These are phyloP conservation scores for Mythimna pallens DNA, from an alignment of 2,888 invertebrate species.

Conservation along the genomic window DNA sequence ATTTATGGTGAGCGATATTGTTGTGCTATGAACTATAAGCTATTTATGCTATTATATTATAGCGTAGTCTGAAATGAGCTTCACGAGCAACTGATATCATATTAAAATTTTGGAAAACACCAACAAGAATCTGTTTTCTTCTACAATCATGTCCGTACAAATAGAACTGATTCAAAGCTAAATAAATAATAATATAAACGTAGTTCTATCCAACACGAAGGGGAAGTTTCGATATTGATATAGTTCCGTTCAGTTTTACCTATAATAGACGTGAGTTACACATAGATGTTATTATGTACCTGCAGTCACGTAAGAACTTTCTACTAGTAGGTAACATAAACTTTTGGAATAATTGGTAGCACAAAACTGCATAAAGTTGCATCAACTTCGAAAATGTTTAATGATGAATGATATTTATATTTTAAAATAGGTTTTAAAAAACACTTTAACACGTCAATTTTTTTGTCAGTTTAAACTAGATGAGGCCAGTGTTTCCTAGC, in stretches of 20 bases:
- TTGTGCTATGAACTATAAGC: too few species aligned
- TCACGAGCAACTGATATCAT: too few species aligned
- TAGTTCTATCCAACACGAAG: not conserved
- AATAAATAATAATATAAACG: not conserved
- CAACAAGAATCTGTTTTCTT: not conserved
- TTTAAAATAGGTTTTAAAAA: too few species aligned
- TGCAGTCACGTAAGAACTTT: not conserved
- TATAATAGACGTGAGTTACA: not conserved
- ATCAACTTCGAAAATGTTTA: too few species aligned
- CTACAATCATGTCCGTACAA: not conserved
- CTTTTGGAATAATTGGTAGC: not conserved
- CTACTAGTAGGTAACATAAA: not conserved
- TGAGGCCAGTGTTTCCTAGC: too few species aligned
- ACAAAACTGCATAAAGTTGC: too few species aligned
- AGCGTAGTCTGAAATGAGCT: too few species aligned
- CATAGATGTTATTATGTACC: not conserved
- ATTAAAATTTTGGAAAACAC: not conserved
- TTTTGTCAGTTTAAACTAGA: too few species aligned
- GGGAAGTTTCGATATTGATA: slow-evolving; percentile 32
- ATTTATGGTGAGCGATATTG: too few species aligned
- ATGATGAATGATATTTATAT: too few species aligned
- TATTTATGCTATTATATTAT: too few species aligned
- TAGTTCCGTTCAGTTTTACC: slow-evolving; percentile 13
- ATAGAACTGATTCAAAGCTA: slow-evolving; percentile 11
- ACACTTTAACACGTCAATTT: too few species aligned